Evolutionary conservation across 2,113 vertebrate genomes (phyloP), one percentile per base, ranked within the genome.

Genomic region (Laticauda laticaudata): DNA sequence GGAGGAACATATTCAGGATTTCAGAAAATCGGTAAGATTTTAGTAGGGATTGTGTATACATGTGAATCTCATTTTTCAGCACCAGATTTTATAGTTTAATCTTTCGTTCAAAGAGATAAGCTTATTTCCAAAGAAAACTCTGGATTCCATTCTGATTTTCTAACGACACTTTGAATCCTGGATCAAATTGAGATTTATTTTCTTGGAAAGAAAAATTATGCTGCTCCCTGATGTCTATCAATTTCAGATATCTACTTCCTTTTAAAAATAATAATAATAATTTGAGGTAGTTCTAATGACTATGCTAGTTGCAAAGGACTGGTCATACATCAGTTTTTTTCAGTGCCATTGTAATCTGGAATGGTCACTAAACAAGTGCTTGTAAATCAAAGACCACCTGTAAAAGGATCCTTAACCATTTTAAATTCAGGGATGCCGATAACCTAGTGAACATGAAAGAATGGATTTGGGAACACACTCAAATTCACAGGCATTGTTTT

Each of bases 1-100:
- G 55, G 98, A 98, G 0, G 88, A 94, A 92, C 94, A 97, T 14
- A 92, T 98, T 81, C 90, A 75, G 81, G 92, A 90, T 75, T 93
- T 96, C 91, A 95, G 53, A 94, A 95, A 15, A 93, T 94, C 93
- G 39, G 96, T 96, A 95, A 96, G 96, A 94, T 85, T 51, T 59
- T 88, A 21, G 55, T 29, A 56, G 10, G 3, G 15, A 3, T 1
- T 81, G 1, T 69, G 12, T 5, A 2, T 34, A 14, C 34, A 14
- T 34, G 64, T 15, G 29, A 69, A 69, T 69, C 64, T 34, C 4
- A 69, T 69, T 69, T n/a, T 69, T 15, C 34, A 69, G 64, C 29
- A 34, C 64, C 64, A 34, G n/a, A 34, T 14, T 69, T 24, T 69
- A 1, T 15, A 34, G 64, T 69, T 34, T 69, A 69, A n/a, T n/a